Conservation (phyloP, 2,888 invertebrate species). For the Torymus aiolomorphi region DNA sequence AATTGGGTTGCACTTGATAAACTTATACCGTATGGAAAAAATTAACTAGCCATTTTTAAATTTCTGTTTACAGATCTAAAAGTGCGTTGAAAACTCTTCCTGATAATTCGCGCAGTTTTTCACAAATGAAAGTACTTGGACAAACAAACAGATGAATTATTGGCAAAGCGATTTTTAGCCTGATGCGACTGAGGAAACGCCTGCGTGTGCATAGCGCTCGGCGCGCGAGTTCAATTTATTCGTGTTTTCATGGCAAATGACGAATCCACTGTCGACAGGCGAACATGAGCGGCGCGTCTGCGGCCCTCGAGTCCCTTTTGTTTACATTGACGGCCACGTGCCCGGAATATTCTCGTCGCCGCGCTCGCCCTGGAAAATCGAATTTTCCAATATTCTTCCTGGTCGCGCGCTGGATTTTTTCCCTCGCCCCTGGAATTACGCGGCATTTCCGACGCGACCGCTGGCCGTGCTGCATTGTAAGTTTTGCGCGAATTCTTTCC, state of each 20-base stretch:
- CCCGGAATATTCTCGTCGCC: slow-evolving; percentile 56
- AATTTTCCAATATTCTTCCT: slow-evolving; percentile 56
- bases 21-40: too few species aligned
- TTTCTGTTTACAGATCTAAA: too few species aligned
- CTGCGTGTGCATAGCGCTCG: not conserved
- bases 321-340: slow-evolving; percentile 63
- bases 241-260: slow-evolving; percentile 58
- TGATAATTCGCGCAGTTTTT: not conserved
- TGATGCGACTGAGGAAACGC: not conserved
- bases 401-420: slow-evolving; percentile 30
- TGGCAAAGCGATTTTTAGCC: slow-evolving; percentile 15
- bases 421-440: not conserved
- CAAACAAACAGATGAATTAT: not conserved
- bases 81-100: too few species aligned
- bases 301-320: slow-evolving; percentile 58
- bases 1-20: too few species aligned
- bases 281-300: slow-evolving; percentile 54
- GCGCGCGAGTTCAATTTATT: slow-evolving; percentile 30
- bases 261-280: slow-evolving; percentile 59
- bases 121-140: not conserved
- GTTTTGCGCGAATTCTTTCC: too few species aligned
- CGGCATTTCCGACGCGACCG: too few species aligned
- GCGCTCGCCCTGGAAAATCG: slow-evolving; percentile 45
- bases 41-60: too few species aligned
- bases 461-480: too few species aligned